Evolutionary conservation across 2,113 vertebrate species (phyloP).

Genomic region (Propithecus coquereli): DNA sequence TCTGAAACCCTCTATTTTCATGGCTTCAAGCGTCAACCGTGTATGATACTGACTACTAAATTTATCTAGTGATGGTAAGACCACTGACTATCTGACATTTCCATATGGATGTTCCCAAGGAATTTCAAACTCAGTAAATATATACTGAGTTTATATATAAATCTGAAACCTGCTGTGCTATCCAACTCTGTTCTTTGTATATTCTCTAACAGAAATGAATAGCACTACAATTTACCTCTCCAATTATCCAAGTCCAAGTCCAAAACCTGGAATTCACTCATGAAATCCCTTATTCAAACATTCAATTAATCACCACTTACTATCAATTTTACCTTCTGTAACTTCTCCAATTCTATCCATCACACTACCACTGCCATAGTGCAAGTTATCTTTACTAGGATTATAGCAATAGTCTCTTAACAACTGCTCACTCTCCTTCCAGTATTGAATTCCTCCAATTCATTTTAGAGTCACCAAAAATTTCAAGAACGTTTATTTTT

Average conservation of each 20-base stretch:
- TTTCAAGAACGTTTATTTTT: slow-evolving; percentile 15
- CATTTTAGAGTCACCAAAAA: background rate
- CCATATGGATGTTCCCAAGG: background rate
- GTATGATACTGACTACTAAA: background rate
- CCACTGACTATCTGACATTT: background rate
- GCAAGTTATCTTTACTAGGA: background rate
- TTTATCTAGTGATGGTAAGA: background rate
- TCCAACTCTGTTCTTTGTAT: background rate
- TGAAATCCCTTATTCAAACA: background rate
- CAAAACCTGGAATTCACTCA: background rate
- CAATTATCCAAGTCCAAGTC: background rate
- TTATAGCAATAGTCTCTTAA: background rate
- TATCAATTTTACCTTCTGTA: background rate
- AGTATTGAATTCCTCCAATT: background rate
- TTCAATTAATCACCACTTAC: background rate
- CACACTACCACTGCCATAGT: background rate
- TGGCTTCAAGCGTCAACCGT: background rate
- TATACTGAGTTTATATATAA: background rate
- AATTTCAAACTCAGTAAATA: slow-evolving; percentile 4
- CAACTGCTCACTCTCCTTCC: background rate
- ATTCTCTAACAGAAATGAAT: background rate
- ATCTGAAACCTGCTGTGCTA: background rate
- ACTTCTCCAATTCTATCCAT: background rate
- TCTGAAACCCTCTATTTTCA: background rate
- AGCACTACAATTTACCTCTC: background rate